These are phyloP conservation scores for Luidia sarsii DNA, from an alignment of 53 echinoderm and acorn worm genomes.

Conservation along the genomic window DNA sequence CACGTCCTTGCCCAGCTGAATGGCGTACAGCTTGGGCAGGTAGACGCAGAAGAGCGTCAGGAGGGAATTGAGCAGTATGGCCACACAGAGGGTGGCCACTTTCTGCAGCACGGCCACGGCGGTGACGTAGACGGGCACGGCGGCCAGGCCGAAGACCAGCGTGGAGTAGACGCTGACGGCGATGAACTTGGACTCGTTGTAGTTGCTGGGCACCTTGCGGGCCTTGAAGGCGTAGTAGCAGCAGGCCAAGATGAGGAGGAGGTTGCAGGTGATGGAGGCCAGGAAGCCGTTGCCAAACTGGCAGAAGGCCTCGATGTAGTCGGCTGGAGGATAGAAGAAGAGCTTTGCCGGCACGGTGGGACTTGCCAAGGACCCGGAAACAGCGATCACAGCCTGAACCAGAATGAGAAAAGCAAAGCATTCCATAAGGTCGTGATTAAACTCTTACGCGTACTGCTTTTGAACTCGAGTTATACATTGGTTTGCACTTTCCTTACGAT, in stretches of 20 bases:
- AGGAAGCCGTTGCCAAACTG: constrained; percentile 34
- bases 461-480: no score
- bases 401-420: no score
- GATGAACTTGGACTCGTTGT: constrained; percentile 32
- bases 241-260: constrained; percentile 29
- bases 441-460: no score
- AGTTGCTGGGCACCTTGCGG: constrained; percentile 15
- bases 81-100: constrained; percentile 49
- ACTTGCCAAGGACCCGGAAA: background rate
- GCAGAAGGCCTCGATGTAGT: constrained; percentile 36
- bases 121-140: constrained; percentile 51
- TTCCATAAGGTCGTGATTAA: no score
- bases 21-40: constrained; percentile 55
- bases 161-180: constrained; percentile 50
- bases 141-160: constrained; percentile 45
- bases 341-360: constrained; percentile 10
- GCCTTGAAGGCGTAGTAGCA: constrained; percentile 51
- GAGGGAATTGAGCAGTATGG: constrained; percentile 45
- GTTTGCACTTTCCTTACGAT: no score
- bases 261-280: constrained; percentile 17
- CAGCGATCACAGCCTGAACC: background rate
- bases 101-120: constrained; percentile 36
- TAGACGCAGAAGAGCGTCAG: constrained; percentile 49
- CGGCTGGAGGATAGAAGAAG: background rate
- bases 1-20: constrained; percentile 29